Evolutionary conservation across 1,140 invertebrate genomes (phyloP), one percentile per base, ranked within the genome.

Genomic region (Bombus sibiricus): DNA sequence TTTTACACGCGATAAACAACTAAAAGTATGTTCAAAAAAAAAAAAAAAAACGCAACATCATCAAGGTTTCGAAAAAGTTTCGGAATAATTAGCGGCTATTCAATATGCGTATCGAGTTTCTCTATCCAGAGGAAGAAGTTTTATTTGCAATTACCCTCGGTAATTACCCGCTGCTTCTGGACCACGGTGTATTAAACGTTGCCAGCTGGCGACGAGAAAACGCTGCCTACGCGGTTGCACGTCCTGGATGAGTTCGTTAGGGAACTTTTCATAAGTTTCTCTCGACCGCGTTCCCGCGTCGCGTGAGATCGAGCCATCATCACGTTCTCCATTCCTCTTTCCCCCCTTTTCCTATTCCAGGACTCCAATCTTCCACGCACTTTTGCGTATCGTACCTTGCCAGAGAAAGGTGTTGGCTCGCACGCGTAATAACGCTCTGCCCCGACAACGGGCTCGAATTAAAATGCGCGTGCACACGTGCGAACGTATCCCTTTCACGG

Each of bases 401-500:
- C 22, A 22, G 15, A 68, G 15, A n/a, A 12, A 75, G 75, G 66
- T 69, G 59, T 68, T 39, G 43, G 3, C 34, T 47, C 6, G 80
- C 69, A 69, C 64, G 75, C 53, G 37, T 79, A 81, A 85, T 85
- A 62, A 76, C 80, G 47, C 6, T 22, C 18, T 53, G 18, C 47
- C 18, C 18, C 18, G 5, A 15, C 75, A 39, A 9, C 68, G 22
- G 34, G 13, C 15, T 39, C 85, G 80, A 83, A 87, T 80, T 66
- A 68, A 88, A 82, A 86, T 81, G 78, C 71, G 77, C 53, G 85
- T 57, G 57, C 43, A 69, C 75, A 76, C 81, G 86, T 59, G 77
- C 77, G 47, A 47, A 39, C 28, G 18, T 37, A 68, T 47, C 76
- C 83, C 76, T 79, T 79, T 22, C 64, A 18, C 32, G 66, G 34